Conservation (phyloP, 1,140 invertebrate species). For the Apolygus lucorum region DNA sequence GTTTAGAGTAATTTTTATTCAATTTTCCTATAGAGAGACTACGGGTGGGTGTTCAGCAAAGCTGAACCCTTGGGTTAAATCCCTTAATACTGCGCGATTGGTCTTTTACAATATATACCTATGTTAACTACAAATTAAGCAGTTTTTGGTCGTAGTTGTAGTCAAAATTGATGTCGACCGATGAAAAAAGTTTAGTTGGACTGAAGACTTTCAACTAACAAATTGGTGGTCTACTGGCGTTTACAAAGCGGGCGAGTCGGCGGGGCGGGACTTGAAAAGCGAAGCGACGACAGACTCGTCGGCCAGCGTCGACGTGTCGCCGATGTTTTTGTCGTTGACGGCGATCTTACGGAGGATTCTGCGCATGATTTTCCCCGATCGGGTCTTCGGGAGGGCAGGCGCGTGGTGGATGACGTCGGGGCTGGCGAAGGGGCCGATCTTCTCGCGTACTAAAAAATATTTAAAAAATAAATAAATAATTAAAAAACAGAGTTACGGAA, state of each 20-base stretch:
- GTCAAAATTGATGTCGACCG: too few relatives aligned
- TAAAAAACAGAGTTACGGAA: too few relatives aligned
- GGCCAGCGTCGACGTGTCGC: conserved; percentile 85
- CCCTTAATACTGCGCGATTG: too few relatives aligned
- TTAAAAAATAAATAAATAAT: too few relatives aligned
- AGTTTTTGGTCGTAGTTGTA: too few relatives aligned
- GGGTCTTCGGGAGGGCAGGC: conserved; percentile 87
- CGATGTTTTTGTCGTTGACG: conserved; percentile 74
- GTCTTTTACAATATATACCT: too few relatives aligned
- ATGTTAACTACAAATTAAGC: too few relatives aligned
- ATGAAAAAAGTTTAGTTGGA: too few relatives aligned
- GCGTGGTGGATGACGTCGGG: conserved; percentile 91
- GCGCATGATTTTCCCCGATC: conserved; percentile 97
- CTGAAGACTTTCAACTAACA: not conserved
- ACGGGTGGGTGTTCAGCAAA: too few relatives aligned
- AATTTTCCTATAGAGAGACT: too few relatives aligned
- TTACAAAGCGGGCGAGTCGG: not conserved
- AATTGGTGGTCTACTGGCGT: not conserved
- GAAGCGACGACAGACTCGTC: conserved; percentile 76
- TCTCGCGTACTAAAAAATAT: conserved; percentile 64
- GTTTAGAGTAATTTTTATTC: too few relatives aligned
- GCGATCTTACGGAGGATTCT: conserved; percentile 89
- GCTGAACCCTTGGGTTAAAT: too few relatives aligned
- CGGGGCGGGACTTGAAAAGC: conserved; percentile 61
- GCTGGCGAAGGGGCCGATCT: conserved; percentile 92